Conservation (phyloP, 2,113 vertebrate genomes). For the Pao palembangensis region DNA sequence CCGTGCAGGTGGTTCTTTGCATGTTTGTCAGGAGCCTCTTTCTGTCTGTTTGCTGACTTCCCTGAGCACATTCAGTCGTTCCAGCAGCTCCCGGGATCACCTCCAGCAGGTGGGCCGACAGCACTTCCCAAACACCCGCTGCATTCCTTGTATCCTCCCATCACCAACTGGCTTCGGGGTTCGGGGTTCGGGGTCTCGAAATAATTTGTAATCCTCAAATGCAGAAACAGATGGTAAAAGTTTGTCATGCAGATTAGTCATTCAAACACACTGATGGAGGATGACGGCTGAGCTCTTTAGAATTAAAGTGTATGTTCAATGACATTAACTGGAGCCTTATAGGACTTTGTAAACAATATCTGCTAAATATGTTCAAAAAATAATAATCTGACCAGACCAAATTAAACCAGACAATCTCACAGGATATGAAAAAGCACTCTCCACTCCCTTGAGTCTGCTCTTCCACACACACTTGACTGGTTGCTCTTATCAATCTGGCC, state of each 20-base stretch:
- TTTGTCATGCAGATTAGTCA: slow-evolving; percentile 29
- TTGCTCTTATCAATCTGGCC: slow-evolving; percentile 5
- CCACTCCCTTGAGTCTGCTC: neutral
- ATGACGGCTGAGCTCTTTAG: slow-evolving; percentile 9
- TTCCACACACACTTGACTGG: neutral
- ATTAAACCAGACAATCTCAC: neutral
- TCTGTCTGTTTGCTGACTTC: too few species aligned
- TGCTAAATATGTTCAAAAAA: too few species aligned
- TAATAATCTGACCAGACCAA: neutral
- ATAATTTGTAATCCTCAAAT: slow-evolving; percentile 29
- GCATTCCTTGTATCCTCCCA: slow-evolving; percentile 33
- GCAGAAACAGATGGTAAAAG: slow-evolving; percentile 36
- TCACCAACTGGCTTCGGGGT: slow-evolving; percentile 49
- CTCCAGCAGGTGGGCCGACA: slow-evolving; percentile 23
- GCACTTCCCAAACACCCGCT: slow-evolving; percentile 19
- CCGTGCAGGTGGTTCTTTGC: too few species aligned
- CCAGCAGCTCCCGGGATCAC: slow-evolving; percentile 4
- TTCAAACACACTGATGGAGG: slow-evolving; percentile 7
- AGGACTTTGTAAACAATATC: too few species aligned
- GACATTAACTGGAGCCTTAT: neutral
- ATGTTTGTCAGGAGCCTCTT: too few species aligned
- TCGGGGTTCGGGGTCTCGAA: slow-evolving; percentile 31
- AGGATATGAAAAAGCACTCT: neutral
- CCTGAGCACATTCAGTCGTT: slow-evolving; percentile 5
- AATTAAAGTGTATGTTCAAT: neutral